These are phyloP conservation scores for Drosophila yooni DNA, from an alignment of 2,888 invertebrate species.

Conservation along the genomic window DNA sequence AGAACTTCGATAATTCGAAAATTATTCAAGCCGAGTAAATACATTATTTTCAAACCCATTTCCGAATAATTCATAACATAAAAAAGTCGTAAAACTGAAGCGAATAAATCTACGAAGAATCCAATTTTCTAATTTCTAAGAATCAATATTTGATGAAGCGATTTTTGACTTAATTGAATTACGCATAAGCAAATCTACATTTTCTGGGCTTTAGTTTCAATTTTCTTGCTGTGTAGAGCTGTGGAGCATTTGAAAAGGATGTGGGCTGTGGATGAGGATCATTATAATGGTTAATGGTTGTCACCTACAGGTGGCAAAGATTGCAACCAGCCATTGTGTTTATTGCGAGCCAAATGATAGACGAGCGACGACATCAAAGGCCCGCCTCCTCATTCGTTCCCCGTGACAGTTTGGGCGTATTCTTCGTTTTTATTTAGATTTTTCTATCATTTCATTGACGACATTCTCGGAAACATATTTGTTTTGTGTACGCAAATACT, in stretches of 20 bases:
- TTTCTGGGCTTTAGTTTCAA: not conserved
- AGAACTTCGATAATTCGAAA: not conserved
- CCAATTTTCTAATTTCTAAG: not conserved
- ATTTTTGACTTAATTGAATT: not conserved
- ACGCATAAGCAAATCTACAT: not conserved
- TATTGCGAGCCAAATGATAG: constrained; percentile 9
- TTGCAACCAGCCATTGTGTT: constrained; percentile 50
- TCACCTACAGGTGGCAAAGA: constrained; percentile 69
- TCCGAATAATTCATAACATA: not conserved
- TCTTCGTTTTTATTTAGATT: constrained; percentile 35
- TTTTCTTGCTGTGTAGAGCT: not conserved
- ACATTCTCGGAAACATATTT: constrained; percentile 46
- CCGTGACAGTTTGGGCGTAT: constrained; percentile 53
- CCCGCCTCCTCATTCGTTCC: constrained; percentile 27
- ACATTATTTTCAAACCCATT: not conserved
- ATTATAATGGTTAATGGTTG: constrained; percentile 24
- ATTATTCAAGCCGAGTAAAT: not conserved
- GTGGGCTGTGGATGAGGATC: not conserved
- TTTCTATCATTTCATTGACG: constrained; percentile 58
- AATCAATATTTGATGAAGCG: not conserved
- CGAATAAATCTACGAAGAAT: not conserved
- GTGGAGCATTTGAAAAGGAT: not conserved
- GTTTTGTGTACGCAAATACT: constrained; percentile 28
- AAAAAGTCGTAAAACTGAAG: not conserved
- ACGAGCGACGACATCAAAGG: constrained; percentile 36